Evolutionary conservation across 2,113 vertebrate genomes (phyloP), one percentile per base, ranked within the genome.

Genomic region (Poecile atricapillus): DNA sequence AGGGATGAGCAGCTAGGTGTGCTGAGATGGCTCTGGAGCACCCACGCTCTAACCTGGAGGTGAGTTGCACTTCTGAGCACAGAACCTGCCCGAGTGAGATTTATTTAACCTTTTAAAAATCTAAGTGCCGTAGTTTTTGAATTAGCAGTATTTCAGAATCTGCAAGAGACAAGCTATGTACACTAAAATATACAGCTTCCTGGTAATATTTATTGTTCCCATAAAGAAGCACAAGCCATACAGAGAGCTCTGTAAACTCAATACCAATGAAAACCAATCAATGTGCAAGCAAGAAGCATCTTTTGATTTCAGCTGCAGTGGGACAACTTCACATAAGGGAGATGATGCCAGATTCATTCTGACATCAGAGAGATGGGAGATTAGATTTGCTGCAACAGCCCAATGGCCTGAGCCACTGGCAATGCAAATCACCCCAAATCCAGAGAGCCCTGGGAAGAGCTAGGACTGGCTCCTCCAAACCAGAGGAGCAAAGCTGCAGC

Each of bases 371-470:
- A 83, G 15, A 10, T 1, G 18, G 28, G 37, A 47, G 17, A 41
- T 53, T 5, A 47, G 12, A 67, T 76, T 39, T 73, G n/a, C 41
- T 67, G 41, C 50, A 46, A 9, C 31, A 50, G 22, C 19, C 13
- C 63, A 60, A 1, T 1, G 15, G 47, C 41, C 52, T 53, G 35
- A 75, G 79, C 21, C 39, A 22, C 49, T 7, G 23, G 49, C 44
- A 59, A 15, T 6, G 17, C 24, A 52, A 21, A 69, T 28, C 63
- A 56, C 15, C 41, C 35, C 15, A 46, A 67, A 49, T 17, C 31
- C 17, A 0, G 2, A 16, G 4, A 50, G 44, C 52, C 52, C 30
- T 21, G 20, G 13, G 12, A 74, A 6, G 0, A n/a, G 33, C 31
- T 27, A 43, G 65, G 52, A 15, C 31, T 10, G 20, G n/a, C 37